Conservation (phyloP, 2,113 vertebrate genomes). For the Misgurnus mizolepis region DNA sequence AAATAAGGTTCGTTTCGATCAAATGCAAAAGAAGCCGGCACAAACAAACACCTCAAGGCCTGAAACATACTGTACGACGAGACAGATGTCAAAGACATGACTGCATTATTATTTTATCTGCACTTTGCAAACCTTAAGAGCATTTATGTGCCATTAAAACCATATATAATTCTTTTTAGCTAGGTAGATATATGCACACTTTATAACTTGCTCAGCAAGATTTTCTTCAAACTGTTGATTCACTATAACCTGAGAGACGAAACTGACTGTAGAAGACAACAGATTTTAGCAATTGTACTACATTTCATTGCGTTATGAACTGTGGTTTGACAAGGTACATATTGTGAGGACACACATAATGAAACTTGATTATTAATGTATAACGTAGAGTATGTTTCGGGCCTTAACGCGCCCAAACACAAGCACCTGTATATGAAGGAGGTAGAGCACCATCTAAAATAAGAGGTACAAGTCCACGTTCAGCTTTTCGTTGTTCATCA, state of each 20-base stretch:
- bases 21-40: conserved; percentile 92
- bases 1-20: conserved; percentile 86
- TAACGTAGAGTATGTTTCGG: background rate
- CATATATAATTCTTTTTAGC: background rate
- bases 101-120: background rate
- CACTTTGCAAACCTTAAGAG: too few relatives aligned
- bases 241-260: too few relatives aligned
- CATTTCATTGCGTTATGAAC: too few relatives aligned
- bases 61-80: conserved; percentile 1
- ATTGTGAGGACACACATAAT: background rate
- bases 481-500: conserved; percentile 74
- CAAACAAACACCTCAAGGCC: conserved; percentile 75
- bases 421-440: conserved; percentile 81
- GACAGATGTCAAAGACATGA: background rate
- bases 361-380: background rate
- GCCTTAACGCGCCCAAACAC: conserved; percentile 69
- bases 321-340: too few relatives aligned
- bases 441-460: conserved; percentile 90
- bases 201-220: background rate
- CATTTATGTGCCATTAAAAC: background rate
- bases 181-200: background rate
- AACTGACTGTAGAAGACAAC: too few relatives aligned
- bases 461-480: conserved; percentile 78
- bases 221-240: background rate
- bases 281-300: too few relatives aligned